Evolutionary conservation across 2,888 invertebrate species (phyloP).

Genomic region (Limenitis camilla): DNA sequence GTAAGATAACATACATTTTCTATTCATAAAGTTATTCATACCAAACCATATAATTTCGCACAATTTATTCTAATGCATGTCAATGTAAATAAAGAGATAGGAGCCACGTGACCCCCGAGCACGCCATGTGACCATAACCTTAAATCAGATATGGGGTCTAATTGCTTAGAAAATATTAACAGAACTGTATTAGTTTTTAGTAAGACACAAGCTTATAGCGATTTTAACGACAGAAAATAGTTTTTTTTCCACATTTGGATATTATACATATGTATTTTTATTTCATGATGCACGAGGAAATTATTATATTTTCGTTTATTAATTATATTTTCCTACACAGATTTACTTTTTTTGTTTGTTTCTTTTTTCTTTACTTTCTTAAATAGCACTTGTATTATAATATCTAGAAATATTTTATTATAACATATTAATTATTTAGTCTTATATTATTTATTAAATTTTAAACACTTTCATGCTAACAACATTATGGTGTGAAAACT

Average conservation of each 20-base stretch:
- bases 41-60: constrained; percentile 40
- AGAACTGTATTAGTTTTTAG: constrained; percentile 33
- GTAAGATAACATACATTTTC: neutral
- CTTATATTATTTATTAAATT: no score
- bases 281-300: no score
- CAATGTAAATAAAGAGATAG: constrained; percentile 66
- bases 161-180: constrained; percentile 70
- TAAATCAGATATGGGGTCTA: constrained; percentile 68
- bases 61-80: constrained; percentile 48
- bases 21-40: neutral
- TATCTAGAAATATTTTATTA: no score
- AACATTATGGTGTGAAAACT: no score
- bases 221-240: neutral
- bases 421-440: no score
- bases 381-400: no score
- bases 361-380: no score
- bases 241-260: no score
- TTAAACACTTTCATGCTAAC: no score
- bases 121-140: constrained; percentile 56
- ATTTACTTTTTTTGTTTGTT: no score
- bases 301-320: no score
- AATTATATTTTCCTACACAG: no score
- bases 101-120: constrained; percentile 63
- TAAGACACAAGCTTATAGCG: constrained; percentile 27
- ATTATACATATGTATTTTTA: neutral